Conservation (phyloP, 2,888 invertebrate species). For the Chaetogeoica ovagalla region DNA sequence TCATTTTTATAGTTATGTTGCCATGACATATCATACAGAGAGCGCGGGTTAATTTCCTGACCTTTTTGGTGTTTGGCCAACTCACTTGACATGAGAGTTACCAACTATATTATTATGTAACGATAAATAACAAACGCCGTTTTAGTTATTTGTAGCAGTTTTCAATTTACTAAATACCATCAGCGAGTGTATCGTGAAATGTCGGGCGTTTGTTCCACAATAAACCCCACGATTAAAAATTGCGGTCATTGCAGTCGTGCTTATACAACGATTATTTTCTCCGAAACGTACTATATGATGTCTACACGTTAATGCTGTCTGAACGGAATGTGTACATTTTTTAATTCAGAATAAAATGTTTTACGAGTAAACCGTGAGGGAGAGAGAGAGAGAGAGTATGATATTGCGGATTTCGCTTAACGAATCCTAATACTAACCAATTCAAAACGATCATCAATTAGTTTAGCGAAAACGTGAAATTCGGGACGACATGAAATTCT, state of each 20-base stretch:
- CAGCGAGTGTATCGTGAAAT: background rate
- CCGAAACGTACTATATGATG: background rate
- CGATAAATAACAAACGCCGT: slow-evolving; percentile 37
- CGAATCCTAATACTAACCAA: too few relatives aligned
- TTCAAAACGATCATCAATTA: too few relatives aligned
- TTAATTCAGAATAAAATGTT: too few relatives aligned
- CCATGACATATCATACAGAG: slow-evolving; percentile 14
- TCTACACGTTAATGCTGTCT: too few relatives aligned
- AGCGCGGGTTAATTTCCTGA: slow-evolving; percentile 42
- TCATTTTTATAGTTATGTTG: too few relatives aligned
- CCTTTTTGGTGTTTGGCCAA: slow-evolving; percentile 45
- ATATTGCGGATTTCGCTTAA: too few relatives aligned
- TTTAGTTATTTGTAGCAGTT: slow-evolving; percentile 19
- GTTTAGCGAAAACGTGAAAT: too few relatives aligned
- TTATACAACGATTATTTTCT: background rate
- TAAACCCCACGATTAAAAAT: background rate
- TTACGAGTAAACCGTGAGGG: too few relatives aligned
- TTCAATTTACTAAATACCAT: slow-evolving; percentile 21
- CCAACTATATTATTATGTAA: slow-evolving; percentile 35
- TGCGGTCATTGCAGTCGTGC: background rate
- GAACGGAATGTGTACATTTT: too few relatives aligned
- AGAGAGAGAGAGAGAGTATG: too few relatives aligned
- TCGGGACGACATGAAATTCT: too few relatives aligned
- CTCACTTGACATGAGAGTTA: slow-evolving; percentile 35
- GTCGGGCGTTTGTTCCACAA: background rate